Evolutionary conservation across 2,797 vertebrate species (phyloP), one percentile per base, ranked within the genome.

Genomic region (Cygnus olor): DNA sequence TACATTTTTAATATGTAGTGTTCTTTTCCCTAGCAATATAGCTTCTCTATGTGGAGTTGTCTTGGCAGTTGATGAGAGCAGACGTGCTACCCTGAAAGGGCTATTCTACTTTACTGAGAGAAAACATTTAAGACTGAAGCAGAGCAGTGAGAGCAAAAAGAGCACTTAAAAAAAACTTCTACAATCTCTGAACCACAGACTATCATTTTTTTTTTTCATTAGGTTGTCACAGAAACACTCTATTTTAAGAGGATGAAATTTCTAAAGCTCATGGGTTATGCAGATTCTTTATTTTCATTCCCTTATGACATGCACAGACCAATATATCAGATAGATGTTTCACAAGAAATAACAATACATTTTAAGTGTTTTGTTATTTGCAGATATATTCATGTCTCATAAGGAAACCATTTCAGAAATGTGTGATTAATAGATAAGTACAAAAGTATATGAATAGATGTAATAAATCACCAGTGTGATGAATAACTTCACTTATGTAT

Each of bases 11-110:
- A 49, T 53, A 54, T 49, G 65, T 42, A 79, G 18, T 9, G 42
- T 47, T 85, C 74, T 66, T 91, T 91, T 30, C 22, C 36, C 56
- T n/a, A 51, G 38, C n/a, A 94, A 85, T 91, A 61, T 72, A 88
- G 64, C 24, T 40, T 36, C 28, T 81, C 60, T 65, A 1, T 49
- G 14, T 64, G 49, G 56, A 70, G 36, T 64, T 79, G 44, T 66
- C 49, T 60, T 14, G 42, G 15, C 60, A 88, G 73, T 81, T 90
- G 64, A 82, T 82, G 45, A 83, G 7, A 87, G 38, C 15, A 80
- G n/a, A 89, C 81, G 36, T 22, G 3, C 15, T 64, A 57, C 34
- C 57, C 34, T 63, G 32, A 57, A 87, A 90, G 42, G 30, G 11
- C 19, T 79, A 68, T 60, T 77, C 57, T 65, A 22, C 72, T 91